Percentiles rank a stretch among this genome's conserved stretches.
These are phyloP conservation scores for Pseudopipra pipra DNA, from an alignment of 2,113 vertebrate species.

Conservation along the genomic window DNA sequence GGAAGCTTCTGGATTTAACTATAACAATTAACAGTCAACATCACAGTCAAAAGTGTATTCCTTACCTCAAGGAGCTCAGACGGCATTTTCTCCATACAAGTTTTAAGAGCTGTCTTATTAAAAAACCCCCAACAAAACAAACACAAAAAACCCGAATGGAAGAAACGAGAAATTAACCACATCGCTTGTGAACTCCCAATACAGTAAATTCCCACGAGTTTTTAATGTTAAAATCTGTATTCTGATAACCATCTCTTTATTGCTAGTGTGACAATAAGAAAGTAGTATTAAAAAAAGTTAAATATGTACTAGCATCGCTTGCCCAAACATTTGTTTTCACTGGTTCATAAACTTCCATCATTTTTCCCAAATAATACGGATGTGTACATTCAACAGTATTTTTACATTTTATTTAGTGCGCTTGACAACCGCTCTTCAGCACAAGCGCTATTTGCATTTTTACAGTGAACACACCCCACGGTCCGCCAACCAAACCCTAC, in stretches of 20 bases:
- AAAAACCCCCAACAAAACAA: not conserved
- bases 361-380: rapidly evolving
- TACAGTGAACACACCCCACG: rapidly evolving
- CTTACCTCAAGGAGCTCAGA: not conserved
- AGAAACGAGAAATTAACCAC: not conserved
- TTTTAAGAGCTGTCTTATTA: not conserved
- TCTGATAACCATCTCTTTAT: not conserved
- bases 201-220: not conserved
- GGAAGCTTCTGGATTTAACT: not conserved
- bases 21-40: not conserved
- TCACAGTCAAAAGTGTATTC: not conserved
- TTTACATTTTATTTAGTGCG: rapidly evolving
- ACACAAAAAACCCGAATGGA: not conserved
- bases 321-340: not conserved
- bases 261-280: not conserved
- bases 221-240: not conserved
- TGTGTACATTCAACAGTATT: rapidly evolving
- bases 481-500: rapidly evolving
- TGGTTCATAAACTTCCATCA: not conserved
- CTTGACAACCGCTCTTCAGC: not conserved
- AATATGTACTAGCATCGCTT: rapidly evolving
- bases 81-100: not conserved
- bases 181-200: not conserved
- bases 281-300: not conserved
- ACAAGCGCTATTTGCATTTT: rapidly evolving